Evolutionary conservation across 2,888 invertebrate genomes (phyloP).

Genomic region (Ectemnius cavifrons): DNA sequence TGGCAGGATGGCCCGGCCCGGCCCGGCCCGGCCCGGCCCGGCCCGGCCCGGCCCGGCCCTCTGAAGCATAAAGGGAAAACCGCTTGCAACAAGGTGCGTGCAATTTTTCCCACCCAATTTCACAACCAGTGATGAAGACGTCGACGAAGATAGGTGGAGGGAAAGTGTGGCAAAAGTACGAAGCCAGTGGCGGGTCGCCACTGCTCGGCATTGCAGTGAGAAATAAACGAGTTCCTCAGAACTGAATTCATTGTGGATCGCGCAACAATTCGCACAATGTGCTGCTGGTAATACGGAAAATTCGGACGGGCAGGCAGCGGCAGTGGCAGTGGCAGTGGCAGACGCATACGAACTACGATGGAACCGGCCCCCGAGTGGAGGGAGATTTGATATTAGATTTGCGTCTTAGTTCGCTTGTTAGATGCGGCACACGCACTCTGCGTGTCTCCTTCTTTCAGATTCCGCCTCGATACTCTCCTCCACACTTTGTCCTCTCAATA

Average conservation of each 20-base stretch:
- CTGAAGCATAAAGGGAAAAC: constrained; percentile 24
- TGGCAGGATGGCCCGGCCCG: too few relatives aligned
- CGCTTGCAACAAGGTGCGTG: not conserved
- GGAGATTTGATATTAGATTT: constrained; percentile 68
- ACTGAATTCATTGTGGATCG: constrained; percentile 20
- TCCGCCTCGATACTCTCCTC: constrained; percentile 41
- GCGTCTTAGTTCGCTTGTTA: constrained; percentile 70
- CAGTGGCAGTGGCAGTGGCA: constrained; percentile 14
- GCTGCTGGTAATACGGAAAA: constrained; percentile 42
- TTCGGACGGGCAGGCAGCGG: constrained; percentile 22
- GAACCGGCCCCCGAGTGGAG: constrained; percentile 3
- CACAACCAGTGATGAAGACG: constrained; percentile 18
- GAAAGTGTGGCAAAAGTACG: too few relatives aligned
- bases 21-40: not conserved
- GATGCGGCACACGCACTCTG: constrained; percentile 75
- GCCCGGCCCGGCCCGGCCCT: not conserved
- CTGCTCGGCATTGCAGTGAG: too few relatives aligned
- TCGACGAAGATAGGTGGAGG: too few relatives aligned
- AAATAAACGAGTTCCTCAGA: not conserved
- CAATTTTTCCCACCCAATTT: constrained; percentile 28
- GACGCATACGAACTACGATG: not conserved
- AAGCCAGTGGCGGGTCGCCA: too few relatives aligned
- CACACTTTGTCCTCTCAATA: constrained; percentile 20
- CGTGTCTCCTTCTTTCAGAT: constrained; percentile 71
- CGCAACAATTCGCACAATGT: constrained; percentile 35